A percentile compares a stretch with the other conserved stretches of the same genome.
Evolutionary conservation across 2,888 invertebrate species (phyloP).

Genomic region (Schizaphis graminum): DNA sequence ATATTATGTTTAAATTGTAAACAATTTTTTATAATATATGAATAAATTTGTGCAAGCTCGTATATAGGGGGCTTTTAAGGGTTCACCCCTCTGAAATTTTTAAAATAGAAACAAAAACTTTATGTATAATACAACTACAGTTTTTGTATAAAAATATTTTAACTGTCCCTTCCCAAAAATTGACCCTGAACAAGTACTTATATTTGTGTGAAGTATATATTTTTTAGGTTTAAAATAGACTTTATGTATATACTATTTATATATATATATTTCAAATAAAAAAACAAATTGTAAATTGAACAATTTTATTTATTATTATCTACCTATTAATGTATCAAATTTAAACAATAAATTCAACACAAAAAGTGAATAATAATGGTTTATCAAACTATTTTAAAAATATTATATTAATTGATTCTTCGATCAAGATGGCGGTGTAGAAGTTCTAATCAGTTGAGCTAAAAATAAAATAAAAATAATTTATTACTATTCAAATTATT

Average conservation of each 20-base stretch:
- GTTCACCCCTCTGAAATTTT: background rate
- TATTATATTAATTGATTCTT: conserved; percentile 24
- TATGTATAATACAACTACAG: no score
- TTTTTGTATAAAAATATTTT: no score
- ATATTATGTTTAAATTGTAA: background rate
- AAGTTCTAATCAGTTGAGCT: conserved; percentile 57
- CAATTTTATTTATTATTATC: conserved; percentile 58
- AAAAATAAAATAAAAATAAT: conserved; percentile 38
- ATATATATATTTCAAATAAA: background rate
- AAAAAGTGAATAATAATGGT: conserved; percentile 48
- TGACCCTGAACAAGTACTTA: background rate
- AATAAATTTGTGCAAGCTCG: no score
- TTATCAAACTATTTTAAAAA: conserved; percentile 43
- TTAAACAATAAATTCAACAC: conserved; percentile 60
- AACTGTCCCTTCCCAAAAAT: no score
- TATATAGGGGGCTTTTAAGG: no score
- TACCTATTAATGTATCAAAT: conserved; percentile 56
- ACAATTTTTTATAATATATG: background rate
- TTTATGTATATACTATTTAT: no score
- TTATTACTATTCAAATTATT: background rate
- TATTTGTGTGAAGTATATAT: no score
- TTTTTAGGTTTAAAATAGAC: background rate
- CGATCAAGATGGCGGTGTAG: conserved; percentile 56
- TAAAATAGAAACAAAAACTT: background rate
- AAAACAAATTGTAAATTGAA: conserved; percentile 38